phyloP scores from a whole-genome alignment of 2,888 invertebrate species.

The Priocnemis perturbator region DNA sequence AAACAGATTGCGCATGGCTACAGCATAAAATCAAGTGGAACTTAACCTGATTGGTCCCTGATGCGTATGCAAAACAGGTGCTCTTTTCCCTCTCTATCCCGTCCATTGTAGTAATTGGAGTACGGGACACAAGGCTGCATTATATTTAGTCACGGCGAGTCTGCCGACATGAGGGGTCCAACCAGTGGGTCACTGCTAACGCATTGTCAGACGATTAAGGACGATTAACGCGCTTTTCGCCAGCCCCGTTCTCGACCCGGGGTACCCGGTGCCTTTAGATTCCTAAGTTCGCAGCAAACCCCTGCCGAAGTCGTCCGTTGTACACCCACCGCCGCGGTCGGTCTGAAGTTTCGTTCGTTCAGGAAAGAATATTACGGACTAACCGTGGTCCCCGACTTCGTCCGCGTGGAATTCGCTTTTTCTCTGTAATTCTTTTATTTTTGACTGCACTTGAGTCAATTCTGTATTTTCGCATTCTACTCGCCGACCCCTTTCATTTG shows the following conservation, averaged over 20 bases:
- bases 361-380: too few relatives aligned
- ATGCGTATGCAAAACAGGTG: constrained; percentile 72
- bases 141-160: constrained; percentile 57
- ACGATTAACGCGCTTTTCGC: constrained; percentile 62
- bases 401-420: too few relatives aligned
- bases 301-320: too few relatives aligned
- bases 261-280: not conserved
- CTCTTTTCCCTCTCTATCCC: constrained; percentile 54
- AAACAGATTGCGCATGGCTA: constrained; percentile 62
- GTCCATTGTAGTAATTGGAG: constrained; percentile 67
- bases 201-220: constrained; percentile 71
- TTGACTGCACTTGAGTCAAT: too few relatives aligned
- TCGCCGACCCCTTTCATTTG: too few relatives aligned
- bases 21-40: constrained; percentile 63
- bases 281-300: too few relatives aligned
- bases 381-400: too few relatives aligned
- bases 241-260: constrained; percentile 43
- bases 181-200: constrained; percentile 72
- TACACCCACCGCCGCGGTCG: too few relatives aligned
- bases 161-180: constrained; percentile 61
- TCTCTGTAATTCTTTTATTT: too few relatives aligned
- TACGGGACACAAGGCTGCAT: constrained; percentile 70
- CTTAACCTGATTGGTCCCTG: constrained; percentile 68
- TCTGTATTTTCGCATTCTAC: too few relatives aligned
- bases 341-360: too few relatives aligned